Conservation (phyloP, 2,888 invertebrate species). For the Elysia crispata region DNA sequence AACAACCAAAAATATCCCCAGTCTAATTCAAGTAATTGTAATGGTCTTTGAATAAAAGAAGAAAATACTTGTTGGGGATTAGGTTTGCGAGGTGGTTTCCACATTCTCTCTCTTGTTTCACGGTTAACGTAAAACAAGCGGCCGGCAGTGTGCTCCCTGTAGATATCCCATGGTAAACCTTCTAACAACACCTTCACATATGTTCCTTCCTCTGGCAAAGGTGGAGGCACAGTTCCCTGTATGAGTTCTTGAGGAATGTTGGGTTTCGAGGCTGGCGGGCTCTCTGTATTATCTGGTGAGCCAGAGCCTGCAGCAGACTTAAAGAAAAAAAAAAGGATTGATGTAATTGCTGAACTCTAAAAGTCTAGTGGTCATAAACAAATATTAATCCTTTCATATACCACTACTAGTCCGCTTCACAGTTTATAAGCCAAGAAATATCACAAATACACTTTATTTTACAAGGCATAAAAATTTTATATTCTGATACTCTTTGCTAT, state of each 20-base stretch:
- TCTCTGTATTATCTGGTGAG: neutral
- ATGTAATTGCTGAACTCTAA: too few relatives aligned
- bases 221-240: conserved; percentile 46
- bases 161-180: conserved; percentile 74
- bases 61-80: conserved; percentile 37
- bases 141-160: conserved; percentile 70
- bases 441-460: too few relatives aligned
- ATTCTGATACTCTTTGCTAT: too few relatives aligned
- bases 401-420: too few relatives aligned
- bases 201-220: conserved; percentile 48
- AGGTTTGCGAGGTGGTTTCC: conserved; percentile 76
- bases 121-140: conserved; percentile 76
- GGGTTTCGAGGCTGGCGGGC: conserved; percentile 14
- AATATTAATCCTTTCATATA: too few relatives aligned
- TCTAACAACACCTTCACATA: conserved; percentile 48
- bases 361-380: too few relatives aligned
- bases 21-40: neutral
- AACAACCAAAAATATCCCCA: too few relatives aligned
- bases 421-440: too few relatives aligned
- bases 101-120: conserved; percentile 73
- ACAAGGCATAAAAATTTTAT: too few relatives aligned
- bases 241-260: conserved; percentile 28
- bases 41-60: neutral
- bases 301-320: too few relatives aligned
- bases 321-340: too few relatives aligned